Evolutionary conservation across 2,888 invertebrate species (phyloP).

Genomic region (Drosophila paranaensis): DNA sequence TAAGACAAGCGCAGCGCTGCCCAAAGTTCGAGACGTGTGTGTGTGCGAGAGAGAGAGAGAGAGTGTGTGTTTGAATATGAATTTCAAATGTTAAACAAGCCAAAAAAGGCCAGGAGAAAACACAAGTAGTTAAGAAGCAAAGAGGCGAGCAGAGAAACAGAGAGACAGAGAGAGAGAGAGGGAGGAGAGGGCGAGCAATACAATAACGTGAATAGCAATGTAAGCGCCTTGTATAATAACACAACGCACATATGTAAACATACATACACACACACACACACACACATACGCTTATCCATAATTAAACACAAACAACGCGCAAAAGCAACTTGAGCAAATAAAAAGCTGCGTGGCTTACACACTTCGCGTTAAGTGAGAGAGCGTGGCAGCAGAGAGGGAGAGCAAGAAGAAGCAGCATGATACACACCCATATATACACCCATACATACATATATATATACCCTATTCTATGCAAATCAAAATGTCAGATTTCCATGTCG

Average conservation of each 20-base stretch:
- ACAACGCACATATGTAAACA: slow-evolving; percentile 56
- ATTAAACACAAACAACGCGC: slow-evolving; percentile 70
- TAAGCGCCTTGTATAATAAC: slow-evolving; percentile 61
- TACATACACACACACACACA: slow-evolving; percentile 38
- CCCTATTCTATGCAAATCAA: slow-evolving; percentile 30
- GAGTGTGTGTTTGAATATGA: slow-evolving; percentile 45
- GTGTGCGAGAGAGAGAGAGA: background rate
- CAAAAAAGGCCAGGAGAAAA: slow-evolving; percentile 17
- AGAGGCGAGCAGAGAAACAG: background rate
- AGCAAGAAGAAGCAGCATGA: slow-evolving; percentile 14
- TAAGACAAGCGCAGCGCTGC: slow-evolving; percentile 59
- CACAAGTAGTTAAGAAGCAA: slow-evolving; percentile 31
- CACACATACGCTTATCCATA: slow-evolving; percentile 53
- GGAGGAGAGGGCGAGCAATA: background rate
- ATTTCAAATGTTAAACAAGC: slow-evolving; percentile 57
- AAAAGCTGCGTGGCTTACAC: slow-evolving; percentile 22
- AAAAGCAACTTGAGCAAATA: slow-evolving; percentile 30
- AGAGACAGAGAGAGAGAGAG: background rate
- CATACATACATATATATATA: background rate
- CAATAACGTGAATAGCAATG: slow-evolving; percentile 38
- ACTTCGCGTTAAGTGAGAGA: slow-evolving; percentile 1
- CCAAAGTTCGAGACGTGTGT: slow-evolving; percentile 1
- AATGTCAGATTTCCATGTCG: slow-evolving; percentile 52
- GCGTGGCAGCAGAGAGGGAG: slow-evolving; percentile 10
- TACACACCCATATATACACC: background rate